Conservation (phyloP, 1,140 invertebrate species). For the Bathynomus jamesi region DNA sequence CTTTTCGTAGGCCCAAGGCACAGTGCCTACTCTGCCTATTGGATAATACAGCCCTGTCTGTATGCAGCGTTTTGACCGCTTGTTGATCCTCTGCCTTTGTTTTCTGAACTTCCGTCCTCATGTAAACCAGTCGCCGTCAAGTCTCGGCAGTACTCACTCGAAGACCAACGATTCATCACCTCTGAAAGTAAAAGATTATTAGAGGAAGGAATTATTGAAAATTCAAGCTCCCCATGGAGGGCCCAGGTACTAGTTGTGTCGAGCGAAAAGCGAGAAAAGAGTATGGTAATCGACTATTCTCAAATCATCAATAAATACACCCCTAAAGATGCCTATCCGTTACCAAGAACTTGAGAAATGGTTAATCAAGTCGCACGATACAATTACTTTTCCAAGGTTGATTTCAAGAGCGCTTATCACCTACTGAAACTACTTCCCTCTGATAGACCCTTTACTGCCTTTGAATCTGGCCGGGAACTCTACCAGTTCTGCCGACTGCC, state of each 20-base stretch:
- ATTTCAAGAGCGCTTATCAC: background rate
- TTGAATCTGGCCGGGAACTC: constrained; percentile 23
- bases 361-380: background rate
- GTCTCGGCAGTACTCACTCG: background rate
- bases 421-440: background rate
- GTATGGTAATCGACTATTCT: too few species aligned
- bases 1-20: too few species aligned
- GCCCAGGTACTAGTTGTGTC: background rate
- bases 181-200: background rate
- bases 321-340: too few species aligned
- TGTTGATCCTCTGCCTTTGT: too few species aligned
- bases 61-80: too few species aligned
- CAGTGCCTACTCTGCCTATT: too few species aligned
- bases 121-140: too few species aligned
- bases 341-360: background rate
- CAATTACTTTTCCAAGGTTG: background rate
- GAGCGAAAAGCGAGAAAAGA: too few species aligned
- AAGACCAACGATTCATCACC: background rate
- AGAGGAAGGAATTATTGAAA: background rate
- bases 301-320: too few species aligned
- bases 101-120: too few species aligned
- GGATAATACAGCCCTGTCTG: too few species aligned
- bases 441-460: constrained; percentile 31
- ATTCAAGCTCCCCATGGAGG: background rate
- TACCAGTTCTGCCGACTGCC: constrained; percentile 30